These are phyloP conservation scores for Phyllotreta striolata DNA, from an alignment of 2,888 invertebrate genomes.

Conservation along the genomic window DNA sequence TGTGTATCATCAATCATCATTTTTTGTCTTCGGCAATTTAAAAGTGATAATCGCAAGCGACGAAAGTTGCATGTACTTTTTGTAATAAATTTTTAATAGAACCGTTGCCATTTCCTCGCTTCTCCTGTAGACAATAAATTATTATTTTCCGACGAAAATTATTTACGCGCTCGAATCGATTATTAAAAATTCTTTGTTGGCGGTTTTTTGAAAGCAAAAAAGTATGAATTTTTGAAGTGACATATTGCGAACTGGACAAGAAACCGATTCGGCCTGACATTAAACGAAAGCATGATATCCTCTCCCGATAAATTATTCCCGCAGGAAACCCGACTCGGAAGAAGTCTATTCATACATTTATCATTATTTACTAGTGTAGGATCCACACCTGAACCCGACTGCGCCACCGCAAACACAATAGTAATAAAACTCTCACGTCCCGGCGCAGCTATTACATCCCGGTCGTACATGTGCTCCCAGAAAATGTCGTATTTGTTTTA, in stretches of 20 bases:
- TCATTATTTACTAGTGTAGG: conserved; percentile 47
- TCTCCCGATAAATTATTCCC: conserved; percentile 2
- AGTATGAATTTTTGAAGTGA: not conserved
- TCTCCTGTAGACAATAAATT: too few relatives aligned
- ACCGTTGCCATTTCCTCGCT: too few relatives aligned
- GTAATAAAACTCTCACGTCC: conserved; percentile 56
- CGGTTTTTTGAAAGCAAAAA: too few relatives aligned
- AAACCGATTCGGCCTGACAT: conserved; percentile 3
- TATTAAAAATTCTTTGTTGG: too few relatives aligned
- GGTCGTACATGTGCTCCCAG: conserved; percentile 51
- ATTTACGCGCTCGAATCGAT: too few relatives aligned
- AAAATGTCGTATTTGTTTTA: conserved; percentile 54
- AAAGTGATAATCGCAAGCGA: conserved; percentile 1
- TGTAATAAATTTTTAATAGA: too few relatives aligned
- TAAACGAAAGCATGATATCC: conserved; percentile 6
- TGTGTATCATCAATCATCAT: conserved; percentile 25
- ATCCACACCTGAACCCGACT: conserved; percentile 47
- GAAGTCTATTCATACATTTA: conserved; percentile 39
- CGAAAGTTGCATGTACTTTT: not conserved
- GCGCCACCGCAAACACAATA: conserved; percentile 48
- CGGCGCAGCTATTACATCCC: conserved; percentile 49
- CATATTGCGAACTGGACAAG: conserved; percentile 8
- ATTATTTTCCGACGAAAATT: too few relatives aligned
- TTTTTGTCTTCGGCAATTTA: conserved; percentile 13
- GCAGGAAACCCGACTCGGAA: conserved; percentile 2